A percentile compares a stretch with the other conserved stretches of the same genome.
phyloP scores from a whole-genome alignment of 2,113 vertebrate genomes.

The Columba livia region DNA sequence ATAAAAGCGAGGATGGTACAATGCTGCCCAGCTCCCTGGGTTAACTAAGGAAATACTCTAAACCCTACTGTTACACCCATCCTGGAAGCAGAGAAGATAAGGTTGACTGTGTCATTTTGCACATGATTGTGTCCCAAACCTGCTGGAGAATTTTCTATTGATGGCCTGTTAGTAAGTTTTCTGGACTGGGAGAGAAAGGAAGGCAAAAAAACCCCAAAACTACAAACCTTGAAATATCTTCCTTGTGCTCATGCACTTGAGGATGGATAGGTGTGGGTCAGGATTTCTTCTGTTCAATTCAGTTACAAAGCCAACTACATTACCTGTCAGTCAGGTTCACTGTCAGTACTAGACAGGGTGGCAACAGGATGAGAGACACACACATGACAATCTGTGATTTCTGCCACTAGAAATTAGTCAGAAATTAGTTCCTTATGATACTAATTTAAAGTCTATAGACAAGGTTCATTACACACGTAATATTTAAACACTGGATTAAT shows the following conservation, averaged over 20 bases:
- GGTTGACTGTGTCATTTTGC: constrained; percentile 38
- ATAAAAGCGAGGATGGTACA: background rate
- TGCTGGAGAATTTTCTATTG: background rate
- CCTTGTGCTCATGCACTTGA: background rate
- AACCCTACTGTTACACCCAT: background rate
- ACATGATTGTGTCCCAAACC: background rate
- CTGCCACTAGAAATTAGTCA: background rate
- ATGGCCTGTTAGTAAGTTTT: background rate
- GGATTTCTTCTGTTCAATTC: background rate
- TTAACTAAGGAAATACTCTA: background rate
- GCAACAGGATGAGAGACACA: background rate
- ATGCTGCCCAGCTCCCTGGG: background rate
- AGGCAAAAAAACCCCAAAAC: background rate
- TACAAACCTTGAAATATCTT: background rate
- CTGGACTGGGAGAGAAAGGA: background rate
- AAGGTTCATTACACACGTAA: background rate
- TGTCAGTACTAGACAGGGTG: background rate
- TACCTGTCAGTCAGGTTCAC: background rate
- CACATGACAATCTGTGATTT: background rate
- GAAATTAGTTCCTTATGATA: background rate
- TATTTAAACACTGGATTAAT: background rate
- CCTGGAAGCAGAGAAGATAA: background rate
- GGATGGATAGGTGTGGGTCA: background rate
- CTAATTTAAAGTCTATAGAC: background rate
- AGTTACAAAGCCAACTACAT: background rate